phyloP scores from a whole-genome alignment of 2,797 vertebrate genomes.

The Crax fasciolata region DNA sequence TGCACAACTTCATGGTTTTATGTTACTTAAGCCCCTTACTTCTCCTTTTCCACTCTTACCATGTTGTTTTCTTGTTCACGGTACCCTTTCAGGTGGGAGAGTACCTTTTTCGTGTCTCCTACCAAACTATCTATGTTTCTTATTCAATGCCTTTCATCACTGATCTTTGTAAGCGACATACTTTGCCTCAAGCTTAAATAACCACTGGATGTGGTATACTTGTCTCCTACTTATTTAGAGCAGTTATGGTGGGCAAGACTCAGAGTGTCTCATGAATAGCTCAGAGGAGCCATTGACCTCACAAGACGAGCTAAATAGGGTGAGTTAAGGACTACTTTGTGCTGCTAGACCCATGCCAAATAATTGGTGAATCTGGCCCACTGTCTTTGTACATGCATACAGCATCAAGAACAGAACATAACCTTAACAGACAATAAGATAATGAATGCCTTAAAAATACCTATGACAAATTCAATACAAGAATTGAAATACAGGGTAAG shows the following conservation, averaged over 20 bases:
- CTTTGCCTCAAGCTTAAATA: not conserved
- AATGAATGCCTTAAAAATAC: conserved; percentile 22
- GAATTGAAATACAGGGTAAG: conserved; percentile 59
- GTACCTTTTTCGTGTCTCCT: not conserved
- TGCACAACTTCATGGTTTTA: not conserved
- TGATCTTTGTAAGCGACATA: not conserved
- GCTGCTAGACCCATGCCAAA: not conserved
- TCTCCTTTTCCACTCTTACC: not conserved
- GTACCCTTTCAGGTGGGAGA: not conserved
- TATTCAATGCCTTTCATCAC: not conserved
- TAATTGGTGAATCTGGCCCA: not conserved
- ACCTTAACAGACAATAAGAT: conserved; percentile 44
- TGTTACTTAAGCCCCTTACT: not conserved
- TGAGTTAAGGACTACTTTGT: not conserved
- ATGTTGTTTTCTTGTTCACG: not conserved
- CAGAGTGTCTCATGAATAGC: not conserved
- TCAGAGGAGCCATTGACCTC: not conserved
- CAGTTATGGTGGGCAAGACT: not conserved
- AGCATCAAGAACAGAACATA: not conserved
- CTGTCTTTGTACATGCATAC: not conserved
- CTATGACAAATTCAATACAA: conserved; percentile 61
- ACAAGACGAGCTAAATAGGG: not conserved
- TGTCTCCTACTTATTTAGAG: not conserved
- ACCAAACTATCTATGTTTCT: not conserved
- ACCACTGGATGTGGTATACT: not conserved